phyloP scores from a whole-genome alignment of 2,113 vertebrate genomes.

The Ptilorrhoa leucosticta region DNA sequence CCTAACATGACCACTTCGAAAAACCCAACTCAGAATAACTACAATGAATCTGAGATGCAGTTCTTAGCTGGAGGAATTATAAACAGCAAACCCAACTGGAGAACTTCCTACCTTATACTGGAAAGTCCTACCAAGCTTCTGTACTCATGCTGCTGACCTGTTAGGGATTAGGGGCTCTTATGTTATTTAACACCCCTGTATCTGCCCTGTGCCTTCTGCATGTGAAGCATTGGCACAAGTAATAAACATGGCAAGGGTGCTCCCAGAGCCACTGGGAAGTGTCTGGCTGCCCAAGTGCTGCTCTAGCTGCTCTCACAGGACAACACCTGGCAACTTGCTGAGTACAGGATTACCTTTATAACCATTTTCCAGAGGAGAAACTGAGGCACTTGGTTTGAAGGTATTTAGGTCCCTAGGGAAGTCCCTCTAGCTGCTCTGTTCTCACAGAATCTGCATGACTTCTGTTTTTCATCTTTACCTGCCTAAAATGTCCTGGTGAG shows the following conservation, averaged over 20 bases:
- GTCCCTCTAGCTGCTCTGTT: neutral
- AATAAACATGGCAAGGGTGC: neutral
- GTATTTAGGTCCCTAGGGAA: neutral
- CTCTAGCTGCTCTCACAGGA: neutral
- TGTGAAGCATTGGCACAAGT: neutral
- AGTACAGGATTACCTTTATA: neutral
- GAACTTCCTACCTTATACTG: neutral
- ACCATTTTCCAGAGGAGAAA: neutral
- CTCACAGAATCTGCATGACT: neutral
- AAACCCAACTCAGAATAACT: neutral
- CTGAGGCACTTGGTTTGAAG: neutral
- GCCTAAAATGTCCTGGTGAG: neutral
- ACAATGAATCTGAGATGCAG: neutral
- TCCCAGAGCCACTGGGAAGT: neutral
- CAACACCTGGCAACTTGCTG: neutral
- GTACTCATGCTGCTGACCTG: neutral
- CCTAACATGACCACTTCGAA: neutral
- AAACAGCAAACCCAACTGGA: neutral
- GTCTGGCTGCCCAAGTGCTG: neutral
- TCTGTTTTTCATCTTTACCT: neutral
- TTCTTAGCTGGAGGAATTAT: neutral
- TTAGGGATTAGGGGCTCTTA: neutral
- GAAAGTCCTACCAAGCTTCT: neutral
- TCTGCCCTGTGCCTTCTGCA: neutral
- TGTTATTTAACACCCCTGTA: neutral